These are phyloP conservation scores for Manis crassicaudata DNA, from an alignment of 2,797 vertebrate species.

Conservation along the genomic window DNA sequence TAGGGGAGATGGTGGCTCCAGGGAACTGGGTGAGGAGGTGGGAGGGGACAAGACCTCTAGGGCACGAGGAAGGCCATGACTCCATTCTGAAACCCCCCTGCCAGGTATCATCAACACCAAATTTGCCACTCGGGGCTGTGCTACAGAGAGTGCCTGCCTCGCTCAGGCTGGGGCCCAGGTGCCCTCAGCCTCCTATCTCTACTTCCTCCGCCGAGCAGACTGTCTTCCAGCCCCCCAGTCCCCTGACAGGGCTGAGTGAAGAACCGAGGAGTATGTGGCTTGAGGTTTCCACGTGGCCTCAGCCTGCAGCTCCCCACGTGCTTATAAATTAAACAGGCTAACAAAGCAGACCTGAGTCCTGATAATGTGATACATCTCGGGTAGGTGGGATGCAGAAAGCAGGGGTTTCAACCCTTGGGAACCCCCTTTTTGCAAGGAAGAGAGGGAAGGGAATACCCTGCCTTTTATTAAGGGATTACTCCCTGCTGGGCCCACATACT, in stretches of 20 bases:
- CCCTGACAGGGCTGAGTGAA: conserved; percentile 25
- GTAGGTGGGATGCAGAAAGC: not conserved
- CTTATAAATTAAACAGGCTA: conserved; percentile 39
- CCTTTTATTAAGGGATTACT: not conserved
- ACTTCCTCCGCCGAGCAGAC: conserved; percentile 59
- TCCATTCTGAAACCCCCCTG: not conserved
- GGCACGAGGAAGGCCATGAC: not conserved
- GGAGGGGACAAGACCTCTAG: no score
- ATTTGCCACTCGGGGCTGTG: conserved; percentile 75
- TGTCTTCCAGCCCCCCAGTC: conserved; percentile 37
- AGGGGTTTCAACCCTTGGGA: no score
- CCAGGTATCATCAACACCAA: conserved; percentile 69
- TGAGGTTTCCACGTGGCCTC: not conserved
- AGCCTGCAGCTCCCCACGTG: not conserved
- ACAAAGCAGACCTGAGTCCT: not conserved
- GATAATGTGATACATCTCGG: not conserved
- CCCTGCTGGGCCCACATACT: not conserved
- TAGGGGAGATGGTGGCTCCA: not conserved
- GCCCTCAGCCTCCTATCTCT: conserved; percentile 67
- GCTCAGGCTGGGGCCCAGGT: conserved; percentile 46
- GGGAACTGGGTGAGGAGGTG: not conserved
- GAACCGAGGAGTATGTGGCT: not conserved
- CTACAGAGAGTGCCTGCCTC: conserved; percentile 59
- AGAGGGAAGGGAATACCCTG: not conserved
- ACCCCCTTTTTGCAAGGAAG: not conserved